Conservation (phyloP, 1,140 invertebrate genomes). For the Aphelenchoides besseyi region DNA sequence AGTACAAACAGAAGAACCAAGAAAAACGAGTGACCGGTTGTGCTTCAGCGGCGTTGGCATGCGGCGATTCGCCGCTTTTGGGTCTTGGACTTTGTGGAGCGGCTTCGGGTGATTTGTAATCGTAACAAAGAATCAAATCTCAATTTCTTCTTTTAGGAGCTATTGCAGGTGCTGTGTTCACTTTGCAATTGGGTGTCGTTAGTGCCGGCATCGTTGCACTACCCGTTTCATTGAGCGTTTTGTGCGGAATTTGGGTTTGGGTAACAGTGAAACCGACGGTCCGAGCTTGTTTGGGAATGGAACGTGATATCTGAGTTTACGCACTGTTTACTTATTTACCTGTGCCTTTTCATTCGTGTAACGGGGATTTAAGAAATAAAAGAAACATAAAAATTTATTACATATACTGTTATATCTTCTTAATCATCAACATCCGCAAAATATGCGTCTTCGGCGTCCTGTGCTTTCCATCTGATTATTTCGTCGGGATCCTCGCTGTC, state of each 20-base stretch:
- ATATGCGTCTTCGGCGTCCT: conserved; percentile 50
- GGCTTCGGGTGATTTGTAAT: conserved; percentile 38
- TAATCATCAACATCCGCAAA: conserved; percentile 29
- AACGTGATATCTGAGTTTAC: conserved; percentile 30
- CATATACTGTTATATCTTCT: too few species aligned
- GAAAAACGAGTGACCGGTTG: conserved; percentile 62
- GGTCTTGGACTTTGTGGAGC: conserved; percentile 59
- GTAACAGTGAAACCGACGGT: conserved; percentile 44
- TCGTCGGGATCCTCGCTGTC: conserved; percentile 27
- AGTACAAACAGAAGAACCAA: conserved; percentile 59
- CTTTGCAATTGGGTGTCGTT: conserved; percentile 48
- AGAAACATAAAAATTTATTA: too few species aligned
- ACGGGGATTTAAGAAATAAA: too few species aligned
- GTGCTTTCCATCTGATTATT: conserved; percentile 34
- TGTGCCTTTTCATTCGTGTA: not conserved
- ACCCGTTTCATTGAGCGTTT: conserved; percentile 40
- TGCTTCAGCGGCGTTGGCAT: conserved; percentile 58
- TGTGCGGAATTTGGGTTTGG: conserved; percentile 42
- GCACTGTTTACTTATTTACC: too few species aligned
- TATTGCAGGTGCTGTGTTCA: conserved; percentile 44
- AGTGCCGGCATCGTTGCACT: conserved; percentile 49
- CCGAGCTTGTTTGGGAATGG: conserved; percentile 37
- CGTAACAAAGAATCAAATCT: too few species aligned
- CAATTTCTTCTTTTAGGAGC: conserved; percentile 30
- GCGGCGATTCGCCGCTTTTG: conserved; percentile 59